Percentiles rank a stretch among this genome's conserved stretches.
Evolutionary conservation across 2,888 invertebrate species (phyloP).

Genomic region (Stratiomys singularior): DNA sequence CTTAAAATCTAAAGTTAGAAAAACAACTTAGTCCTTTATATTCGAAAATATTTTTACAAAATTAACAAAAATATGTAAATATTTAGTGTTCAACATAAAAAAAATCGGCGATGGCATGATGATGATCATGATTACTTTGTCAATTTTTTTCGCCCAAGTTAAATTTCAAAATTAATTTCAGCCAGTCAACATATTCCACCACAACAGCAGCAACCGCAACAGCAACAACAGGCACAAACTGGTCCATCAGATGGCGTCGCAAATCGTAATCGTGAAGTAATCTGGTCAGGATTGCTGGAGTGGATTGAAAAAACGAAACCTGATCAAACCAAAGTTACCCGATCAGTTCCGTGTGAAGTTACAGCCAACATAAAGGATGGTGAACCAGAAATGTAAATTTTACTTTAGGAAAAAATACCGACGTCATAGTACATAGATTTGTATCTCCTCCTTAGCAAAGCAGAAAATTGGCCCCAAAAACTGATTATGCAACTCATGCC

Average conservation of each 20-base stretch:
- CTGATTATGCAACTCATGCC: constrained; percentile 95
- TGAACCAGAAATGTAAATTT: constrained; percentile 78
- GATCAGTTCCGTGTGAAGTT: constrained; percentile 82
- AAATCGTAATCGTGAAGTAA: constrained; percentile 62
- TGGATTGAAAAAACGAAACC: constrained; percentile 93
- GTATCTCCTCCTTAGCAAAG: constrained; percentile 74
- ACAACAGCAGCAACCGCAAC: constrained; percentile 55
- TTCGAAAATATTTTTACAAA: no score
- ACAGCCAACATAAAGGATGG: constrained; percentile 78
- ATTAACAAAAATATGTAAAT: no score
- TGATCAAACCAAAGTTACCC: constrained; percentile 79
- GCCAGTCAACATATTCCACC: constrained; percentile 49
- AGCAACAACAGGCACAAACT: constrained; percentile 50
- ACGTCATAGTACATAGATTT: no score
- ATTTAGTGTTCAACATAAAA: no score
- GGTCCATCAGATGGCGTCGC: constrained; percentile 53
- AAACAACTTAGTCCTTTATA: no score
- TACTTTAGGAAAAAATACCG: not conserved
- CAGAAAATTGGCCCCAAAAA: constrained; percentile 92
- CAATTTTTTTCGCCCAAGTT: no score
- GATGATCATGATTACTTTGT: no score
- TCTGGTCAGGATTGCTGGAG: constrained; percentile 87
- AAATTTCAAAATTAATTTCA: constrained; percentile 7
- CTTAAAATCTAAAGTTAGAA: no score
- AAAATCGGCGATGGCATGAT: no score